These are phyloP conservation scores for Corvus hawaiiensis DNA, from an alignment of 2,113 vertebrate species.

Conservation along the genomic window DNA sequence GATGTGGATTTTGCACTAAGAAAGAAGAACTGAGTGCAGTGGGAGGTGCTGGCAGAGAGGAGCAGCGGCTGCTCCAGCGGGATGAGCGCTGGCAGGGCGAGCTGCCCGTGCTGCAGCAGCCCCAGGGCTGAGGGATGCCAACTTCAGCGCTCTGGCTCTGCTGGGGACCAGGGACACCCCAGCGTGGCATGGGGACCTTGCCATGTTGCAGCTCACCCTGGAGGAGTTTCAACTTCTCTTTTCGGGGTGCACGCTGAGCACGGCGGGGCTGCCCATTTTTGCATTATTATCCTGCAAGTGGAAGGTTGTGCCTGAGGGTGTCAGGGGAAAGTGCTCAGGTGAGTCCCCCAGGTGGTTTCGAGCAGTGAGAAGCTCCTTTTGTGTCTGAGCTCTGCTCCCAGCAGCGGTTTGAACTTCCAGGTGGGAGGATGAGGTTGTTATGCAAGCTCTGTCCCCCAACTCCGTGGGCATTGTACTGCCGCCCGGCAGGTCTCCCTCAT, in stretches of 20 bases:
- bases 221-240: not conserved
- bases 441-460: not conserved
- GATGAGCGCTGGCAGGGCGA: not conserved
- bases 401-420: not conserved
- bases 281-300: not conserved
- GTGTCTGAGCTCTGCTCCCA: not conserved
- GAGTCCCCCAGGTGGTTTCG: not conserved
- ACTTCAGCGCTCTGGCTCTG: accelerated
- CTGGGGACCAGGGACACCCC: not conserved
- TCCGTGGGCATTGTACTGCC: accelerated
- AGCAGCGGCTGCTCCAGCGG: accelerated
- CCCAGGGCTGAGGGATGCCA: not conserved
- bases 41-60: not conserved
- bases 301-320: not conserved
- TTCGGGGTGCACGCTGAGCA: not conserved
- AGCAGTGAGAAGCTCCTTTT: accelerated
- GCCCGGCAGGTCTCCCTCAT: accelerated
- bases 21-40: not conserved
- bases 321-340: not conserved
- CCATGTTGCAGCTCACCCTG: not conserved
- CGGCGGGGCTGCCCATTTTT: accelerated
- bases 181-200: accelerated
- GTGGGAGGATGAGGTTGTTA: not conserved
- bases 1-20: not conserved
- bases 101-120: not conserved